Evolutionary conservation across 2,113 vertebrate genomes (phyloP), one percentile per base, ranked within the genome.

Genomic region (Coregonus clupeaformis): DNA sequence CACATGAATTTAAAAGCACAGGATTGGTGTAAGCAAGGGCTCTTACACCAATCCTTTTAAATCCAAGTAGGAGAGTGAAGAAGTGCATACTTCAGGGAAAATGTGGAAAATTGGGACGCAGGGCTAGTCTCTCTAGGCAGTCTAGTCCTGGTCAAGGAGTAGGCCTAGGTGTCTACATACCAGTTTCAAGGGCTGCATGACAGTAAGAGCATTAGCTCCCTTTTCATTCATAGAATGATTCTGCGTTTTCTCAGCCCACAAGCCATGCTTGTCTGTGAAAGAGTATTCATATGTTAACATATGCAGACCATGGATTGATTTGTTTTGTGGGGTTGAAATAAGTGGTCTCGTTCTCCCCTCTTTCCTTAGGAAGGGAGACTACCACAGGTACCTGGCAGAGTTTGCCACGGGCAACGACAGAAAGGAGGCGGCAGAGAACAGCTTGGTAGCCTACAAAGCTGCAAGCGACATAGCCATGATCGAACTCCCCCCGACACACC

Each of bases 351-450:
- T 25, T 25, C 63, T 20, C 27, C 25, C 29, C 14, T 76, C 6
- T 72, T 9, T 76, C 5, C 57, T 75, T 89, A 99, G 98, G 98
- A 98, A 99, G 95, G 97, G 98, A 83, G 97, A 99, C 89, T 99
- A 99, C 94, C 96, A 98, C 95, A 94, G 97, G 95, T 99, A 99
- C 94, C 93, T 98, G 92, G 97, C 97, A 74, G 98, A 99, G 91
- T 99, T 99, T 76, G 96, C 98, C 81, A 96, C 95, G 75, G 96
- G 96, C 79, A 98, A 98, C 83, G 96, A 98, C 95, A 93, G 97
- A 90, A 99, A 99, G 95, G 97, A 97, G 91, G 97, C 96, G 63
- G 97, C 96, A 4, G 97, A 99, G 91, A 99, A 98, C 85, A 98
- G 98, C 91, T 88, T 99, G 92, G 96, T 97, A 81, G 97, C 97